A percentile compares a stretch with the other conserved stretches of the same genome.
Conservation (phyloP, 2,888 invertebrate genomes). For the Osmoderma eremita region DNA sequence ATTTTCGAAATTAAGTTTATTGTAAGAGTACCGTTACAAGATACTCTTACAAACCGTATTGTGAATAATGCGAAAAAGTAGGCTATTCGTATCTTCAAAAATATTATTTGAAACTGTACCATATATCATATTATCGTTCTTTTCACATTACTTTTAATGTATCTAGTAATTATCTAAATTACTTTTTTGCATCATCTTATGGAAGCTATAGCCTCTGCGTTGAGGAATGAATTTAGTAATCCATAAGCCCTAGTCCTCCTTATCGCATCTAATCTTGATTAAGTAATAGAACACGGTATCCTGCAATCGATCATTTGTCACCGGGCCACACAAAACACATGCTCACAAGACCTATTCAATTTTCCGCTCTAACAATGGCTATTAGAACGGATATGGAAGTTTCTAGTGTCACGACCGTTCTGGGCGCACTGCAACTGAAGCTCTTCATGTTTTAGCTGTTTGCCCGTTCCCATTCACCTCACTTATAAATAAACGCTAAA, state of each 20-base stretch:
- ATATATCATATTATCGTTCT: too few relatives aligned
- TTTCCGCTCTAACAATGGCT: conserved; percentile 22
- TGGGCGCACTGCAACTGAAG: conserved; percentile 8
- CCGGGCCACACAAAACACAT: conserved; percentile 14
- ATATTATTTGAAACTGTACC: too few relatives aligned
- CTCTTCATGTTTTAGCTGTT: conserved; percentile 23
- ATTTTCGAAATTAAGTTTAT: too few relatives aligned
- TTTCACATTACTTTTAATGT: too few relatives aligned
- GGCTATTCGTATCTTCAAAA: too few relatives aligned
- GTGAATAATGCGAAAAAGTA: too few relatives aligned
- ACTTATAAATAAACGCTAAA: conserved; percentile 33
- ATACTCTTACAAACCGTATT: too few relatives aligned
- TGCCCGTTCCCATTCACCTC: conserved; percentile 19
- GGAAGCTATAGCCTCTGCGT: neutral
- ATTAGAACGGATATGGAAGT: conserved; percentile 18
- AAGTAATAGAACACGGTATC: conserved; percentile 25
- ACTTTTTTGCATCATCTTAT: too few relatives aligned
- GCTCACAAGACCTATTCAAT: conserved; percentile 20
- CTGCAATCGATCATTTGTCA: conserved; percentile 24
- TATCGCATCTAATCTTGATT: conserved; percentile 19
- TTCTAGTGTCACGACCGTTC: conserved; percentile 13
- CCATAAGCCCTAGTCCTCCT: neutral
- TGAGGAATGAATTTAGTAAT: neutral
- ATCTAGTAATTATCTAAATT: too few relatives aligned
- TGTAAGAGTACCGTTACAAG: too few relatives aligned